Evolutionary conservation across 2,113 vertebrate species (phyloP).

Genomic region (Perca flavescens): DNA sequence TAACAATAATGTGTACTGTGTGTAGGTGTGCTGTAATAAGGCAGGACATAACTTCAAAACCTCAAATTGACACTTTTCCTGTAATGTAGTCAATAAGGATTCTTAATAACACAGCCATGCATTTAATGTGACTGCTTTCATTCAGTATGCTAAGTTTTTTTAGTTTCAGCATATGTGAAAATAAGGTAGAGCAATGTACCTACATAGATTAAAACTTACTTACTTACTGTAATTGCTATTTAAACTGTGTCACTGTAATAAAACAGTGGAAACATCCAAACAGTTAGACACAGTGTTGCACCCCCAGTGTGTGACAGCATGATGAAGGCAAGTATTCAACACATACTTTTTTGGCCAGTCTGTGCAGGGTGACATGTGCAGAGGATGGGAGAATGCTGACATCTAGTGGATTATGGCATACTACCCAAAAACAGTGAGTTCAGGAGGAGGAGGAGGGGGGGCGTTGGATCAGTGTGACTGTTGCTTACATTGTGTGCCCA

Average conservation of each 20-base stretch:
- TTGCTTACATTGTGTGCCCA: slow-evolving; percentile 11
- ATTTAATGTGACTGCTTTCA: not conserved
- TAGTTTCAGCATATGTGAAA: not conserved
- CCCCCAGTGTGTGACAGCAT: not conserved
- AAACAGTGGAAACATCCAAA: not conserved
- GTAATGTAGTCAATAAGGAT: not conserved
- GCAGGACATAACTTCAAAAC: not conserved
- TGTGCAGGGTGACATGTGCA: not conserved
- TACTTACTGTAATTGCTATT: not conserved
- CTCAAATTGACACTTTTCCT: not conserved
- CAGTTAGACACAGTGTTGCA: not conserved
- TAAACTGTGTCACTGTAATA: not conserved
- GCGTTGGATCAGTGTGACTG: slow-evolving; percentile 11
- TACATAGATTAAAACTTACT: not conserved
- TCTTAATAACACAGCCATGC: not conserved
- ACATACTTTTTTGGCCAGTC: not conserved
- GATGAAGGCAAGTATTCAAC: not conserved
- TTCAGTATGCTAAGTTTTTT: not conserved
- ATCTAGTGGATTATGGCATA: slow-evolving; percentile 65
- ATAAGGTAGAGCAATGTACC: not conserved
- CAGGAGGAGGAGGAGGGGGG: not conserved
- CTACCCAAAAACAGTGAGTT: accelerated
- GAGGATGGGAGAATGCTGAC: slow-evolving; percentile 62
- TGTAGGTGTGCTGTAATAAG: not conserved
- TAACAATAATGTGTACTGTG: not conserved